A percentile compares a stretch with the other conserved stretches of the same genome.
Conservation (phyloP, 2,113 vertebrate species). For the Scolopax mira region DNA sequence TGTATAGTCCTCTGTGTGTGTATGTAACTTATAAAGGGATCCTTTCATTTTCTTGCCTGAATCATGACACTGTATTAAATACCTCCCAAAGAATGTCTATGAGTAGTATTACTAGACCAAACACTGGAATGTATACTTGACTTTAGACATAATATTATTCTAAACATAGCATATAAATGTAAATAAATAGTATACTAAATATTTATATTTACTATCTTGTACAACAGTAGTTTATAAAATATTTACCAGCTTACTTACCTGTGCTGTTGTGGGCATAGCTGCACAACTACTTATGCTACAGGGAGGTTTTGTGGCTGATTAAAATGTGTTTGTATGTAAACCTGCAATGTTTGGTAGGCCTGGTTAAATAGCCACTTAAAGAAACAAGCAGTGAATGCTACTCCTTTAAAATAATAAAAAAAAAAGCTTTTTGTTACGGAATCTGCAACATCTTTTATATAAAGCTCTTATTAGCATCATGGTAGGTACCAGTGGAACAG, state of each 20-base stretch:
- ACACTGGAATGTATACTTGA: neutral
- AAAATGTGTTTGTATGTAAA: slow-evolving; percentile 9
- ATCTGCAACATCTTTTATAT: neutral
- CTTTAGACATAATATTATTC: slow-evolving; percentile 6
- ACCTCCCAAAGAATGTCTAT: neutral
- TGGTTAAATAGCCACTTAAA: slow-evolving; percentile 20
- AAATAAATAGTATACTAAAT: slow-evolving; percentile 53
- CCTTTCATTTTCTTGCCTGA: neutral
- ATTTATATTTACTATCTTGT: slow-evolving; percentile 37
- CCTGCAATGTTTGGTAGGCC: neutral
- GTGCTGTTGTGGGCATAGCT: slow-evolving; percentile 24
- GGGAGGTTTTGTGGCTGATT: slow-evolving; percentile 43
- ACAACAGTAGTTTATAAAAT: slow-evolving; percentile 46
- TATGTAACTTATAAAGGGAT: neutral
- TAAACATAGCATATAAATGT: slow-evolving; percentile 20
- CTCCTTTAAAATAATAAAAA: neutral
- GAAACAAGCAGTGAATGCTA: neutral
- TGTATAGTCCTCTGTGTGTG: neutral
- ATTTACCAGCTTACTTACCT: slow-evolving; percentile 58
- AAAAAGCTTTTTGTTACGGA: neutral
- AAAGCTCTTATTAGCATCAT: neutral
- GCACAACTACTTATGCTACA: neutral
- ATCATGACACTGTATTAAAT: neutral
- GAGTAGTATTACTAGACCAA: neutral
- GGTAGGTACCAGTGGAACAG: slow-evolving; percentile 1